Evolutionary conservation across 2,888 invertebrate genomes (phyloP).

Genomic region (Idaea dimidiata): DNA sequence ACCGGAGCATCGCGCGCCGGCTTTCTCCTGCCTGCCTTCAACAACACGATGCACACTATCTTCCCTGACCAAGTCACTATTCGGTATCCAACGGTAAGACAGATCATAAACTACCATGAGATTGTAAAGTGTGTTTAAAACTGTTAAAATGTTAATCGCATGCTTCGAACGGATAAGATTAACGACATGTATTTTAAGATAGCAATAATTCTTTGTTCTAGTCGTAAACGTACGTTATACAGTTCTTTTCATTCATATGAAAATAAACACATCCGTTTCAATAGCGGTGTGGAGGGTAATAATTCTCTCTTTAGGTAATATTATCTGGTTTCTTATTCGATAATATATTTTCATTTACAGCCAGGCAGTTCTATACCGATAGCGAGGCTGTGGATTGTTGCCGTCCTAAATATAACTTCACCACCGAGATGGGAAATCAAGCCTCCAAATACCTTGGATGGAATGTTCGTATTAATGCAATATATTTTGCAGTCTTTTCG

Average conservation of each 20-base stretch:
- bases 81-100: slow-evolving; percentile 89
- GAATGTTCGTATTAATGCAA: slow-evolving; percentile 84
- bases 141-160: slow-evolving; percentile 1
- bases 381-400: slow-evolving; percentile 90
- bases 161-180: neutral
- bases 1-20: slow-evolving; percentile 80
- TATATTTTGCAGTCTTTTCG: neutral
- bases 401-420: slow-evolving; percentile 84
- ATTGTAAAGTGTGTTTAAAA: neutral
- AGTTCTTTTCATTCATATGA: neutral
- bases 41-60: slow-evolving; percentile 78
- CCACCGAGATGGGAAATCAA: slow-evolving; percentile 84
- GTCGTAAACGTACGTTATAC: neutral
- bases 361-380: slow-evolving; percentile 93
- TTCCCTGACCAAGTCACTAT: slow-evolving; percentile 91
- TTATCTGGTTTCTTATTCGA: slow-evolving; percentile 8
- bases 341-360: slow-evolving; percentile 58
- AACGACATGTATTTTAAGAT: neutral
- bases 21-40: slow-evolving; percentile 62
- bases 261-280: slow-evolving; percentile 3
- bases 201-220: neutral
- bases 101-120: slow-evolving; percentile 6
- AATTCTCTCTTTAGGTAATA: slow-evolving; percentile 13
- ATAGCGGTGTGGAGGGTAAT: slow-evolving; percentile 13
- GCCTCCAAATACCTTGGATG: slow-evolving; percentile 88